Conservation (phyloP, 2,113 vertebrate species). For the Malurus melanocephalus region DNA sequence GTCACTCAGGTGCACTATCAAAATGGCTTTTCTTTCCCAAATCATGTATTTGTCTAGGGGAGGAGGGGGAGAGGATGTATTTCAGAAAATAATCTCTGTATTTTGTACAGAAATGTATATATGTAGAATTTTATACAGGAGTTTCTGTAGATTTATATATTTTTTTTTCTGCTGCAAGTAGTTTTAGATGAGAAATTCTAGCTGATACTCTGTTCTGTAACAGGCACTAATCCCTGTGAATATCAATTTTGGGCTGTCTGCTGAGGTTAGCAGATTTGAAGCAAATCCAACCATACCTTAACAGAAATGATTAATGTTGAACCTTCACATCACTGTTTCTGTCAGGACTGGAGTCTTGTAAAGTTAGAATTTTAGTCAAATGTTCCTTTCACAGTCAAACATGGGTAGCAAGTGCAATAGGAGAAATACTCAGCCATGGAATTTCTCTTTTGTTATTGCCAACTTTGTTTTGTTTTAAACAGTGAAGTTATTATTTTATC, state of each 20-base stretch:
- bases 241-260: slow-evolving; percentile 7
- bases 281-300: neutral
- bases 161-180: neutral
- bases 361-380: neutral
- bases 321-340: neutral
- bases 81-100: neutral
- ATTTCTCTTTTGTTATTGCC: neutral
- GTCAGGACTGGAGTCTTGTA: neutral
- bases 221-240: neutral
- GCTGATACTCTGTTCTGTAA: neutral
- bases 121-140: neutral
- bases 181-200: neutral
- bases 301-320: neutral
- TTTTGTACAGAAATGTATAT: neutral
- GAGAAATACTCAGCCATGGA: neutral
- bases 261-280: neutral
- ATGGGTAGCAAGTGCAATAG: neutral
- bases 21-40: neutral
- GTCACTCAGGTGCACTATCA: neutral
- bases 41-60: neutral
- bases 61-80: rapidly evolving
- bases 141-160: neutral
- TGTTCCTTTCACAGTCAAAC: neutral
- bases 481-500: neutral
- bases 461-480: neutral